Percentiles rank a stretch among this genome's conserved stretches.
These are phyloP conservation scores for Ommatoiulus sabulosus DNA, from an alignment of 2,888 invertebrate species.

Conservation along the genomic window DNA sequence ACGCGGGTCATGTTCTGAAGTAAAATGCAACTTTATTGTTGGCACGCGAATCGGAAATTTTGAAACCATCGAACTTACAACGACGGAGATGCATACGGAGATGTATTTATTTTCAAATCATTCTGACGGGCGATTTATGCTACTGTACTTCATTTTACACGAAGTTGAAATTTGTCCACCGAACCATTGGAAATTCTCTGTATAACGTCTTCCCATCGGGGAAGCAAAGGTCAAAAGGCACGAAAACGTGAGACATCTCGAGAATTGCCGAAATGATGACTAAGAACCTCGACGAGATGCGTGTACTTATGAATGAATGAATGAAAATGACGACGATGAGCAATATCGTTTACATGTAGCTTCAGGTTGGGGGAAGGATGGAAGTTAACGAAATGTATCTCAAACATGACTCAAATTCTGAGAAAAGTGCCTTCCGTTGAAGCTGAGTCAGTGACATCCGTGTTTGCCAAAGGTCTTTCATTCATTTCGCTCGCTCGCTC, in stretches of 20 bases:
- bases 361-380: neutral
- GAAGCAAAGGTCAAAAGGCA: neutral
- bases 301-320: neutral
- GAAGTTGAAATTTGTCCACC: no score
- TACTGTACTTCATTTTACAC: no score
- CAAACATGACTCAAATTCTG: neutral
- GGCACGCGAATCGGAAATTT: no score
- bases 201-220: neutral
- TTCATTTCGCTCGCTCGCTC: no score
- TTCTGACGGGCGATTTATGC: no score
- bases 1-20: no score
- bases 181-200: no score
- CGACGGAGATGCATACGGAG: no score
- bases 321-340: neutral
- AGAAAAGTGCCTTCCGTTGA: neutral
- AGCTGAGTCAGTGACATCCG: neutral
- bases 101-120: no score
- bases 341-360: no score
- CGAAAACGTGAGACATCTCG: neutral
- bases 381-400: neutral
- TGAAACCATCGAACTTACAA: no score
- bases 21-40: no score
- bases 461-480: neutral
- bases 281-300: neutral
- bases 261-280: constrained; percentile 10